Evolutionary conservation across 2,113 vertebrate genomes (phyloP), one percentile per base, ranked within the genome.

Genomic region (Mustela nigripes): DNA sequence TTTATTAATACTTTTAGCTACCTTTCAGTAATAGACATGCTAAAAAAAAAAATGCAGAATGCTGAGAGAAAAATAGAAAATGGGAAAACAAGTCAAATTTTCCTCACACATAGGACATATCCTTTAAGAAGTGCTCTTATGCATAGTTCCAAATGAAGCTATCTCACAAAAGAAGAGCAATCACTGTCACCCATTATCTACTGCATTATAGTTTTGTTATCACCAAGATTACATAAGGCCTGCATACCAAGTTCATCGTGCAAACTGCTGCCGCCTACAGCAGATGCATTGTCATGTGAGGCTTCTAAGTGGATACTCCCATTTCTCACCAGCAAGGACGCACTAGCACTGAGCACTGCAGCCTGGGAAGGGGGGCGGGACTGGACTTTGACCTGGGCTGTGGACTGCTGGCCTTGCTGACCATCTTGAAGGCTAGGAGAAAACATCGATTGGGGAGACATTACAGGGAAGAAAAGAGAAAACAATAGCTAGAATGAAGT

Each of bases 281-380:
- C 99, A 95, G 99, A 99, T 97, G 99, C 99, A 99, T 99, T 99
- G 99, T 99, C 99, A 99, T 99, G 99, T 99, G 99, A 99, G 62
- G 99, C 99, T 98, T 99, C 99, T 99, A 99, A 99, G 98, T 99
- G 99, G 98, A 99, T 99, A 99, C 99, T 99, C 99, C 99, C 99
- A 98, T 99, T 99, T 99, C 99, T 99, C 99, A 99, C 99, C 99
- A 99, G 99, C 99, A 99, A 99, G 99, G 99, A 99, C 98, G 99
- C 98, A 98, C 99, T 99, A 98, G 99, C 98, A 98, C 99, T 99
- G 98, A 99, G 99, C 99, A 99, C 99, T 98, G 99, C 99, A 98
- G 99, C 99, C 99, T 99, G 99, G 99, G 99, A 99, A 95, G 99
- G 99, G 98, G 99, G 99, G 95, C 99, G 98, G 98, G 99, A 99